These are phyloP conservation scores for Gryon sp. DNA, from an alignment of 1,140 invertebrate species.

Conservation along the genomic window DNA sequence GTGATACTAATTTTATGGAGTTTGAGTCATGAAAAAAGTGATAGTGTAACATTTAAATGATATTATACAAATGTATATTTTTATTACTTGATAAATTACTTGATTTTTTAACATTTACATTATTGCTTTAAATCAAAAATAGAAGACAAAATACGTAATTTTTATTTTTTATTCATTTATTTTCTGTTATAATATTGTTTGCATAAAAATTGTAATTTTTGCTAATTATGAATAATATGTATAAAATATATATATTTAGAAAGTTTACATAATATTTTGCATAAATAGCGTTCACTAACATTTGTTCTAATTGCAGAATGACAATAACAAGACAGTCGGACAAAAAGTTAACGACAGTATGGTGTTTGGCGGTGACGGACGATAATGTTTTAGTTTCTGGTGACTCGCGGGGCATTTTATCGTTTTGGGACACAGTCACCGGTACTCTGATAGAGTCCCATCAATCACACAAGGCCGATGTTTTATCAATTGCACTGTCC, in stretches of 20 bases:
- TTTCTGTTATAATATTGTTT: too few species aligned
- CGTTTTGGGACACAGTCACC: constrained; percentile 91
- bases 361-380: constrained; percentile 88
- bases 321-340: constrained; percentile 82
- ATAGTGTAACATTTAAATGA: too few species aligned
- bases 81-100: too few species aligned
- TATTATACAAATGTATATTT: too few species aligned
- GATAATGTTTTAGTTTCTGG: constrained; percentile 94
- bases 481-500: constrained; percentile 86
- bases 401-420: constrained; percentile 91
- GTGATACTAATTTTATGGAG: background rate
- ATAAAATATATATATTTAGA: background rate
- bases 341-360: constrained; percentile 89
- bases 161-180: too few species aligned
- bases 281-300: too few species aligned
- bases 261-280: too few species aligned
- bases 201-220: too few species aligned
- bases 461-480: constrained; percentile 89
- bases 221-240: too few species aligned
- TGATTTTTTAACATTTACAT: too few species aligned
- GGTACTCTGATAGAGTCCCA: constrained; percentile 88
- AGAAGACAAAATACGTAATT: too few species aligned
- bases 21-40: background rate
- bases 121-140: too few species aligned
- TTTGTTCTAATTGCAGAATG: constrained; percentile 77